Percentiles rank a stretch among this genome's conserved stretches.
Conservation (phyloP, 2,888 invertebrate species). For the Trichopria drosophilae region DNA sequence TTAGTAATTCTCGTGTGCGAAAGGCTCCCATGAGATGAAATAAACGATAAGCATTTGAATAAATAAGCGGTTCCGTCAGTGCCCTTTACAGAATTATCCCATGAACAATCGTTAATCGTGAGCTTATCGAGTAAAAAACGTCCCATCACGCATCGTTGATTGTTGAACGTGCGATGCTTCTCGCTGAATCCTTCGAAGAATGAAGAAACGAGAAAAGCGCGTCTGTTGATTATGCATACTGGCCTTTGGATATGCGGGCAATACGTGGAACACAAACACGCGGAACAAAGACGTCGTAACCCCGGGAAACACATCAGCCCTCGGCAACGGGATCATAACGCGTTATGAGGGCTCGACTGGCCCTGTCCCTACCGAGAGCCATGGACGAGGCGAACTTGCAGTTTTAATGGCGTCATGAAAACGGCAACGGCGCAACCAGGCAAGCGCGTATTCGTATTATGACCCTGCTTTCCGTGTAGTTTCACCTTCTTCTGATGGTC, state of each 20-base stretch:
- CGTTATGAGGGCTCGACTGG: conserved; percentile 42
- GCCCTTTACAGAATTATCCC: too few relatives aligned
- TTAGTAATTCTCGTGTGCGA: too few relatives aligned
- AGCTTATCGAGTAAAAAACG: too few relatives aligned
- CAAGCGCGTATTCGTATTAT: conserved; percentile 27
- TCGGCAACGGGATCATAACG: conserved; percentile 45
- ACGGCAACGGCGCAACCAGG: conserved; percentile 36
- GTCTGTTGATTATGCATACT: conserved; percentile 39
- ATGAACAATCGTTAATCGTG: too few relatives aligned
- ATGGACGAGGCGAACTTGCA: conserved; percentile 42
- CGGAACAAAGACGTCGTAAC: conserved; percentile 48
- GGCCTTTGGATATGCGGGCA: conserved; percentile 36
- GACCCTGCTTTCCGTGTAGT: conserved; percentile 7
- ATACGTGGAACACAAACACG: conserved; percentile 37
- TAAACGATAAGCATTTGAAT: too few relatives aligned
- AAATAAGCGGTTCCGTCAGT: too few relatives aligned
- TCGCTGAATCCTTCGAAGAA: too few relatives aligned
- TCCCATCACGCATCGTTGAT: too few relatives aligned
- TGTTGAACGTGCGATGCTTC: too few relatives aligned
- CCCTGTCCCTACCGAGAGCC: conserved; percentile 34
- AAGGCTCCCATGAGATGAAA: too few relatives aligned
- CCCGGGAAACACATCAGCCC: conserved; percentile 47
- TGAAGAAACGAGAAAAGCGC: conserved; percentile 22
- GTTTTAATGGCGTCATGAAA: conserved; percentile 52
- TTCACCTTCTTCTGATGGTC: conserved; percentile 27